Conservation (phyloP, 2,888 invertebrate species). For the Agelastica alni region DNA sequence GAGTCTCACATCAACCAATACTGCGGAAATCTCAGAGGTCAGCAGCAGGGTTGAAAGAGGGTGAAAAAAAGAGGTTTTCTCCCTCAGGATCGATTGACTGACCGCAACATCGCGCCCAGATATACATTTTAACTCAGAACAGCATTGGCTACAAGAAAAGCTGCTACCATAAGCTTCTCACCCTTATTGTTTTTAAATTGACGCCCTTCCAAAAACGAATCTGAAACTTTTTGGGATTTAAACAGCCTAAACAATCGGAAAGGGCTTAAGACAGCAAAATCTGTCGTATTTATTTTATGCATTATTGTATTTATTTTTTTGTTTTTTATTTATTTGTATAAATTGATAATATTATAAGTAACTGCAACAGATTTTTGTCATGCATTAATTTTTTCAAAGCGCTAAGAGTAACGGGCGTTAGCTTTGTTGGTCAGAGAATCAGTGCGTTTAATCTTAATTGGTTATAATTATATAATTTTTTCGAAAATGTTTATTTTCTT, state of each 20-base stretch:
- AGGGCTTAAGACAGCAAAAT: no score
- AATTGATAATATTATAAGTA: no score
- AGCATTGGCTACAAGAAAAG: slow-evolving; percentile 42
- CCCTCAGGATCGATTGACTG: slow-evolving; percentile 35
- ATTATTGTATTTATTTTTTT: no score
- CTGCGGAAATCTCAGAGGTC: slow-evolving; percentile 38
- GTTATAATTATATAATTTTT: no score
- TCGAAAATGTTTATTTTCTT: no score
- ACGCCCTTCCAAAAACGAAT: slow-evolving; percentile 15
- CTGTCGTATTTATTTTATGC: no score
- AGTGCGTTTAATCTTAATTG: no score
- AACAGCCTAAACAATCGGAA: slow-evolving; percentile 1
- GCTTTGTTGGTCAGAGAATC: no score
- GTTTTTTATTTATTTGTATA: no score
- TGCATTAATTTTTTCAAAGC: no score
- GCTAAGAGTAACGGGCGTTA: no score
- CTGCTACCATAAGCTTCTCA: slow-evolving; percentile 36
- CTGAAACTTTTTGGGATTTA: slow-evolving; percentile 3
- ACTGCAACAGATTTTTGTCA: no score
- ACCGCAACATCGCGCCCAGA: slow-evolving; percentile 47
- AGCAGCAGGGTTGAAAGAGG: slow-evolving; percentile 39
- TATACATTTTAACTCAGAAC: slow-evolving; percentile 45
- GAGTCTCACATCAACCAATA: slow-evolving; percentile 28
- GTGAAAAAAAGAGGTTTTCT: slow-evolving; percentile 35
- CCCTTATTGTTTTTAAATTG: slow-evolving; percentile 46